phyloP scores from a whole-genome alignment of 2,113 vertebrate species.

The Mixornis gularis region DNA sequence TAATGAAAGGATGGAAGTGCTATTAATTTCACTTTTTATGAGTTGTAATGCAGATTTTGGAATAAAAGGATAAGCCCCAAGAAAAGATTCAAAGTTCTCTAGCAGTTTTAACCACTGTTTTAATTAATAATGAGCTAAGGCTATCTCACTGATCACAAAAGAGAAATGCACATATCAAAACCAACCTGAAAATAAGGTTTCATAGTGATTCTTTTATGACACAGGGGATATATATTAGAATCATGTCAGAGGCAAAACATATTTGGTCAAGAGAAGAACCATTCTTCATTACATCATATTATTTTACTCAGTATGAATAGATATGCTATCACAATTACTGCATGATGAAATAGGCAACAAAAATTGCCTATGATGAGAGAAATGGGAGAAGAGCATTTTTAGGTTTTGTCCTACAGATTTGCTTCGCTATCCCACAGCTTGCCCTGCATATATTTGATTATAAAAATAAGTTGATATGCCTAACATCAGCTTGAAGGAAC shows the following conservation, averaged over 20 bases:
- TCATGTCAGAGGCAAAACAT: background rate
- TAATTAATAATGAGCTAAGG: background rate
- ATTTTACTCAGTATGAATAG: background rate
- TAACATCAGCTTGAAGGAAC: background rate
- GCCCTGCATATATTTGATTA: background rate
- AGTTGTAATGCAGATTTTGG: background rate
- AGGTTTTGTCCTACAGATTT: background rate
- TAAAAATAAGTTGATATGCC: background rate
- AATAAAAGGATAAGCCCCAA: background rate
- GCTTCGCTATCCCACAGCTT: background rate
- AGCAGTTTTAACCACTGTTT: background rate
- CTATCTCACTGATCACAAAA: background rate
- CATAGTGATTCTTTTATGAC: background rate
- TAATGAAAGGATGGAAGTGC: background rate
- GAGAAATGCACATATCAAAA: background rate
- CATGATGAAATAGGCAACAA: background rate
- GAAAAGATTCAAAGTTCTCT: background rate
- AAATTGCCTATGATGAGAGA: background rate
- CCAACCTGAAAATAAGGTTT: background rate
- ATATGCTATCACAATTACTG: background rate
- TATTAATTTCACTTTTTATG: background rate
- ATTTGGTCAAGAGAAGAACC: background rate
- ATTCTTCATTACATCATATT: background rate
- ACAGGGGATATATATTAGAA: background rate
- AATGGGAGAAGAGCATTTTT: background rate